Percentiles rank a stretch among this genome's conserved stretches.
phyloP scores from a whole-genome alignment of 2,797 vertebrate species.

The Takifugu ocellatus region DNA sequence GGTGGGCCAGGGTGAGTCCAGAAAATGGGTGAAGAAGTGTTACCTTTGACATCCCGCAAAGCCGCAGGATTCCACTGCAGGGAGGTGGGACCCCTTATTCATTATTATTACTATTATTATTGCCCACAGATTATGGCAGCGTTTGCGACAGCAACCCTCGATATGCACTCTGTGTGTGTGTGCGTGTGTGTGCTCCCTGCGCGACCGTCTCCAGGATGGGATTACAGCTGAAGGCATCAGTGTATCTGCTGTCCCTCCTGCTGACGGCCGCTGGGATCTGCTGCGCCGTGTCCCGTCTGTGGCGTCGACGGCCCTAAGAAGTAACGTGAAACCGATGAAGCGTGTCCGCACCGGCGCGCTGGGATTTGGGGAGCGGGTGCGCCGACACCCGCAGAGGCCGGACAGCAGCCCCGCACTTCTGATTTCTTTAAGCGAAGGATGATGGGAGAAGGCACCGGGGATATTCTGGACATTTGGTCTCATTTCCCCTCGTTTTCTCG shows the following conservation, averaged over 20 bases:
- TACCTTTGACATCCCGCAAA: conserved; percentile 58
- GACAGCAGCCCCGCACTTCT: conserved; percentile 33
- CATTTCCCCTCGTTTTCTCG: conserved; percentile 9
- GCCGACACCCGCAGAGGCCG: conserved; percentile 33
- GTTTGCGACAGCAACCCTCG: not conserved
- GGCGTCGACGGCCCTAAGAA: conserved; percentile 35
- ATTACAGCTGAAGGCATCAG: conserved; percentile 49
- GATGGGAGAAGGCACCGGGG: conserved; percentile 30
- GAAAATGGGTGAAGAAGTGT: conserved; percentile 58
- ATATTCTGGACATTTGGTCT: conserved; percentile 29
- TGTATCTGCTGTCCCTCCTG: conserved; percentile 53
- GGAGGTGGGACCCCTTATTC: conserved; percentile 11
- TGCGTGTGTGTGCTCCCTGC: conserved; percentile 5
- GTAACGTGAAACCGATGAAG: conserved; percentile 48
- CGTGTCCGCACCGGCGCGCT: conserved; percentile 24
- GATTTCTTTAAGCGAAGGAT: not conserved
- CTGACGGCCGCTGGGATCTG: conserved; percentile 50
- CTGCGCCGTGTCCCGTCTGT: conserved; percentile 37
- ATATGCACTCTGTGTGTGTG: not conserved
- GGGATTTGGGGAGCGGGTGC: conserved; percentile 27
- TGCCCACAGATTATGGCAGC: conserved; percentile 54
- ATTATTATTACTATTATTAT: conserved; percentile 51
- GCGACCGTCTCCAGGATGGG: conserved; percentile 42
- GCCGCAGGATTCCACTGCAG: conserved; percentile 35
- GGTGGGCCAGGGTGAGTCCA: conserved; percentile 58